Evolutionary conservation across 2,888 invertebrate species (phyloP), one percentile per base, ranked within the genome.

Genomic region (Psylliodes chrysocephalus): DNA sequence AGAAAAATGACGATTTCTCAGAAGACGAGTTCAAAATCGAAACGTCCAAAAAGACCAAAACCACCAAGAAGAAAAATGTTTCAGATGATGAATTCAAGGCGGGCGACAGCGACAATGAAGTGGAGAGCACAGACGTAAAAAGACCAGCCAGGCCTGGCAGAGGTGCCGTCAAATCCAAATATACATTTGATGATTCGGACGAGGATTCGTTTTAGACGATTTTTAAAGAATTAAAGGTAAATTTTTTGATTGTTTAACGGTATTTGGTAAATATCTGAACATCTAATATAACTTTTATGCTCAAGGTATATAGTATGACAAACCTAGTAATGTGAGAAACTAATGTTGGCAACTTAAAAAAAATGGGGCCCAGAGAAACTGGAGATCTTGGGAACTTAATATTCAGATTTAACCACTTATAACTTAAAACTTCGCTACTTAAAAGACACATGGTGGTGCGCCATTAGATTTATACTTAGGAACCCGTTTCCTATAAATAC

Each of bases 161-260:
- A 4, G 78, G 78, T 17, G 77, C 74, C 4, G 76, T 72, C 30
- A 76, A 76, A 53, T 72, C 73, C 22, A 80, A 77, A 63, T 81
- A 82, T 70, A 84, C 83, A 60, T 85, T 86, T 73, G 79, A 80
- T 69, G 85, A 84, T 73, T 85, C 85, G 62, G 75, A 75, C 12
- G 63, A 62, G 1, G 55, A 57, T 35, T 19, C 19, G 14, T 47
- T 57, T 47, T 57, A 46, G 55, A 42, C 19, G 28, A 47, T 47
- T 47, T n/a, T 33, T 22, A 33, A 33, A 47, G 17, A 42, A 42
- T 19, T 17, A 18, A 18, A 46, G 46, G 46, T 56, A 56, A 30
- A 18, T 44, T 33, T 33, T 33, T 25, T n/a, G n/a, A 25, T 25
- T 25, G 4, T 25, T 25, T 7, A 25, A 4, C 4, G 25, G 7